These are phyloP conservation scores for Dicaeum eximium DNA, from an alignment of 2,113 vertebrate species.

Conservation along the genomic window DNA sequence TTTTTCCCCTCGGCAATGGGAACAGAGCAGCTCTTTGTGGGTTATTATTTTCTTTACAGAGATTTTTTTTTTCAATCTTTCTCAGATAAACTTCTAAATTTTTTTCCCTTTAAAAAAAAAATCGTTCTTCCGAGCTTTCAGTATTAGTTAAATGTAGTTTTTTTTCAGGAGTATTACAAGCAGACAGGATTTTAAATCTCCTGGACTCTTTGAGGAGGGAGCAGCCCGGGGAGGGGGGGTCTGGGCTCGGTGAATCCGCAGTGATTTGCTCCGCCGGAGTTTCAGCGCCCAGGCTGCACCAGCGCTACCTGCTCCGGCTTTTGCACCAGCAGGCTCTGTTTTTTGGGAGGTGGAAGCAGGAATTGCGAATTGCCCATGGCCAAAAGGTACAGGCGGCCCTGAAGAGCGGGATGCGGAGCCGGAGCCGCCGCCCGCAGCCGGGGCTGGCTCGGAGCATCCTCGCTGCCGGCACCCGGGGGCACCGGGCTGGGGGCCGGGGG, in stretches of 20 bases:
- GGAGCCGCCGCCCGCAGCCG: neutral
- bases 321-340: neutral
- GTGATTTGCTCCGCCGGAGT: constrained; percentile 1
- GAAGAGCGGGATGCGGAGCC: neutral
- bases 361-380: neutral
- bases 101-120: neutral
- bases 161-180: constrained; percentile 33
- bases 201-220: neutral
- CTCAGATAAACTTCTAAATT: constrained; percentile 11
- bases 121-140: neutral
- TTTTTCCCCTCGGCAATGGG: neutral
- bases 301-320: neutral
- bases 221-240: neutral
- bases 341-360: neutral
- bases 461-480: neutral
- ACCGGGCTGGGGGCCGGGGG: neutral
- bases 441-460: neutral
- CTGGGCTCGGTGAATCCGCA: neutral
- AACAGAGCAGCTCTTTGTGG: constrained; percentile 51
- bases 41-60: constrained; percentile 3
- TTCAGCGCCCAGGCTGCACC: neutral
- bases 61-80: neutral
- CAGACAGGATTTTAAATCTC: neutral
- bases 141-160: neutral
- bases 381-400: neutral